Conservation (phyloP, 2,888 invertebrate species). For the Gastracanthus pulcherrimus region DNA sequence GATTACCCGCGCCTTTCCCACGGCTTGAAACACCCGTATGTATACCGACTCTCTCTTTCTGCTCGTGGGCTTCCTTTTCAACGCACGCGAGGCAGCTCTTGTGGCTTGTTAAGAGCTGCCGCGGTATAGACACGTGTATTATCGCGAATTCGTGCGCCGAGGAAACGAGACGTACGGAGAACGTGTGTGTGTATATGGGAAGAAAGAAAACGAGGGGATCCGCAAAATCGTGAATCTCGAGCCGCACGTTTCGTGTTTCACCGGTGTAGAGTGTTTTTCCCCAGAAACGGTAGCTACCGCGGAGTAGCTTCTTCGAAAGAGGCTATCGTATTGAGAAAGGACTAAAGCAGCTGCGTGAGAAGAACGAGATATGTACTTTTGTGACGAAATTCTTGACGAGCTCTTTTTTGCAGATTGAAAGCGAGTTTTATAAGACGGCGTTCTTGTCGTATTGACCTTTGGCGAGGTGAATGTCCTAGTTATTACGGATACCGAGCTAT, state of each 20-base stretch:
- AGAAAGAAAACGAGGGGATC: no score
- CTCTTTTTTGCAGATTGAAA: background rate
- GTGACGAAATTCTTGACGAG: no score
- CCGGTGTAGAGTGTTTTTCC: no score
- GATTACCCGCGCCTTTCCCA: constrained; percentile 2
- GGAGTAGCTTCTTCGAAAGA: no score
- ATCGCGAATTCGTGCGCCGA: background rate
- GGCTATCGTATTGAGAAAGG: no score
- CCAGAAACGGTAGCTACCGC: no score
- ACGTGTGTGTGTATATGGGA: no score
- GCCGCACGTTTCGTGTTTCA: no score
- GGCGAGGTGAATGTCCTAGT: constrained; percentile 34
- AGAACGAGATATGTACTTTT: background rate
- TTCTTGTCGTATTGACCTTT: constrained; percentile 20
- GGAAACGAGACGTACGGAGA: no score
- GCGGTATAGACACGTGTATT: background rate
- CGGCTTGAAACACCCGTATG: background rate
- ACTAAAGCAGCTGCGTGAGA: background rate
- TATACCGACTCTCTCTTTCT: constrained; percentile 16
- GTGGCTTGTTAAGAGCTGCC: background rate
- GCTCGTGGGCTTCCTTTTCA: background rate
- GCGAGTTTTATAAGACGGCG: background rate
- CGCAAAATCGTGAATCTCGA: no score
- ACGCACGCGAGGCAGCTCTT: background rate
- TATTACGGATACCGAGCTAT: background rate